Evolutionary conservation across 2,797 vertebrate genomes (phyloP), one percentile per base, ranked within the genome.

Genomic region (Myiotriccus ornatus): DNA sequence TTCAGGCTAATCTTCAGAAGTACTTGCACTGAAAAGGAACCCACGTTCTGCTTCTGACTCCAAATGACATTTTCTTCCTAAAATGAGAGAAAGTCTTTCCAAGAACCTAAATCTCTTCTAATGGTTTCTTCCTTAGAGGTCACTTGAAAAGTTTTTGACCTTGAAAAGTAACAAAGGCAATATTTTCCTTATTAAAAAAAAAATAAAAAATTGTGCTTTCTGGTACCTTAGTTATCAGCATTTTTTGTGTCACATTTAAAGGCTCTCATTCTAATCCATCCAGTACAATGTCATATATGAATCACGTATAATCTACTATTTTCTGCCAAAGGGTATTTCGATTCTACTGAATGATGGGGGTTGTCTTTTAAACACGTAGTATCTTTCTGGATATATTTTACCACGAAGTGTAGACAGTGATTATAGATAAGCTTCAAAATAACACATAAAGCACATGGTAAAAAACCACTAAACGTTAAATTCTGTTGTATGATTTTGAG

Each of bases 71-170:
- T 93, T 94, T 94, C 92, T 69, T 94, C 55, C 46, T 60, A 70
- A 39, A 96, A 24, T 22, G 79, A 73, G 56, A 71, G 65, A 73
- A 93, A 65, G 7, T 85, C 95, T 89, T 88, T 94, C 60, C 39
- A 83, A 62, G 9, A 90, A 25, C 59, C 53, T 92, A 77, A 53
- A 90, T 59, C 23, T 95, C 91, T 91, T 25, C 27, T 92, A 79
- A 95, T 79, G 60, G 7, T 43, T 43, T 82, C 85, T 56, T 71
- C 30, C 59, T 84, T 74, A 95, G 70, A 91, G 92, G 86, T 96
- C 87, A 77, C 92, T 94, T 86, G 52, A 92, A 95, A 96, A 93
- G 41, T 57, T 95, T 96, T 94, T 94, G 92, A 94, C 96, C 95
- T 97, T 93, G 57, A 92, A 90, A 95, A 77, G 63, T 79, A 95